phyloP scores from a whole-genome alignment of 37 sponge, comb jelly and placozoan species.

The Diacarnus erythraeanus region DNA sequence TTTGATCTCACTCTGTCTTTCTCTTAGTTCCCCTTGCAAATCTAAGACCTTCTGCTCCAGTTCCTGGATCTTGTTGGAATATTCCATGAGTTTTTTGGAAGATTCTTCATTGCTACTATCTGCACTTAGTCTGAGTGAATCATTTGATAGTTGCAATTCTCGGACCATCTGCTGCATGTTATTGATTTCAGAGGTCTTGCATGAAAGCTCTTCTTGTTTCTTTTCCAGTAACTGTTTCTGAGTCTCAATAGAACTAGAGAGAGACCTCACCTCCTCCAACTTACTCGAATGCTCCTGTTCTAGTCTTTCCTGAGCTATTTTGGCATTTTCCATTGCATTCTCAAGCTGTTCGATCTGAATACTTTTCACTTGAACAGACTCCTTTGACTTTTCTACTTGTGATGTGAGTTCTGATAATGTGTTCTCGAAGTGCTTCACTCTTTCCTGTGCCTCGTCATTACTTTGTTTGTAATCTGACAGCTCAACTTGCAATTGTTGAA shows the following conservation, averaged over 20 bases:
- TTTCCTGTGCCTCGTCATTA: not conserved
- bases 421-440: not conserved
- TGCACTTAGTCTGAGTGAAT: not conserved
- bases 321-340: not conserved
- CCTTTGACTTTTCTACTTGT: not conserved
- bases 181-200: not conserved
- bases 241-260: not conserved
- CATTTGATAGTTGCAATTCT: not conserved
- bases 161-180: not conserved
- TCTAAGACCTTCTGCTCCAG: conserved; percentile 23
- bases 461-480: not conserved
- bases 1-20: not conserved
- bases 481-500: not conserved
- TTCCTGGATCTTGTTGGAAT: conserved; percentile 10
- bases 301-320: conserved; percentile 6
- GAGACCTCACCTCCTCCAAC: not conserved
- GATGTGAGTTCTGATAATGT: not conserved
- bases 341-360: not conserved
- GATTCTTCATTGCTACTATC: conserved; percentile 5
- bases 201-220: not conserved
- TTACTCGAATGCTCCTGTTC: conserved; percentile 20
- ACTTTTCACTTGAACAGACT: not conserved
- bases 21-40: not conserved
- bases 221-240: not conserved
- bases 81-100: not conserved